Evolutionary conservation across 37 sponge, comb jelly and placozoan genomes (phyloP).

Genomic region (Dysidea cf. avara): DNA sequence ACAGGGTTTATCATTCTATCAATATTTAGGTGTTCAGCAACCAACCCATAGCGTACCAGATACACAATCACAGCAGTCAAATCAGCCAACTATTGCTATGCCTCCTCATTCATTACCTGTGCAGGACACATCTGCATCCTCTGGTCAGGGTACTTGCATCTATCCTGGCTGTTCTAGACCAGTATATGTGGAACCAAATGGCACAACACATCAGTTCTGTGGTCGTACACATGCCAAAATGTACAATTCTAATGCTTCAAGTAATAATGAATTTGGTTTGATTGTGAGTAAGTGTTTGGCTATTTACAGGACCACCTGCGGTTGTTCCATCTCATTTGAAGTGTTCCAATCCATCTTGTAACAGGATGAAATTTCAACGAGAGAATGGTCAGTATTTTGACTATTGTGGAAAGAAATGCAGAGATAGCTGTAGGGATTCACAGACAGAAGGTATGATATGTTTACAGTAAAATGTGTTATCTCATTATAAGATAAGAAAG

Average conservation of each 20-base stretch:
- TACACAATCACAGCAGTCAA: no score
- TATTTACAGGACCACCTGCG: no score
- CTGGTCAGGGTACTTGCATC: conserved; percentile 9
- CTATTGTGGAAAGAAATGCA: conserved; percentile 27
- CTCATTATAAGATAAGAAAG: no score
- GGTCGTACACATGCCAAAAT: conserved; percentile 7
- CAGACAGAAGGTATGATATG: not conserved
- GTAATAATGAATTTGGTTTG: no score
- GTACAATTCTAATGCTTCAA: not conserved
- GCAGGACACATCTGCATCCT: no score
- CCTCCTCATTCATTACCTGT: no score
- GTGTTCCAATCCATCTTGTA: conserved; percentile 21
- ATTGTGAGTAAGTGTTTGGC: no score
- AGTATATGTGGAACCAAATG: conserved; percentile 32
- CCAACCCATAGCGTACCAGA: no score
- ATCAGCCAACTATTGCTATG: no score
- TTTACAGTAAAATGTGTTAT: no score
- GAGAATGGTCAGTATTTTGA: conserved; percentile 26
- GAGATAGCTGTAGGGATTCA: not conserved
- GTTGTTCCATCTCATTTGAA: conserved; percentile 1
- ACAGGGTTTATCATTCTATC: no score
- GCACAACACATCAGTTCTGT: conserved; percentile 9
- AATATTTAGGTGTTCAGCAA: no score
- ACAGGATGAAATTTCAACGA: not conserved
- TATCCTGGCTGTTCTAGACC: conserved; percentile 48